Conservation (phyloP, 2,888 invertebrate genomes). For the Drosophila merina region DNA sequence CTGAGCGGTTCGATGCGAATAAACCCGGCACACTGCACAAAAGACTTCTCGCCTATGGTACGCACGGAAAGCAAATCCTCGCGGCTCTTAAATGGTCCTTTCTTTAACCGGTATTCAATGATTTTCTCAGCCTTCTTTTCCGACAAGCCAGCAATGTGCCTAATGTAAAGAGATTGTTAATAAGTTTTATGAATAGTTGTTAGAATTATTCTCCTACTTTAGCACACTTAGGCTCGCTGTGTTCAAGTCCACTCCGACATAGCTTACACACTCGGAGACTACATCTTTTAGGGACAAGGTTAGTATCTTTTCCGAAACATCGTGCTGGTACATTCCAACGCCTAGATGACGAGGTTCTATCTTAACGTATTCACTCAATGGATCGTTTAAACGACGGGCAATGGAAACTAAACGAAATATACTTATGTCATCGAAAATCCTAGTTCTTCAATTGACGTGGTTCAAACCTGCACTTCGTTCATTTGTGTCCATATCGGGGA, state of each 20-base stretch:
- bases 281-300: constrained; percentile 90
- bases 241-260: constrained; percentile 96
- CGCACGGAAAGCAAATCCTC: constrained; percentile 90
- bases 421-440: neutral
- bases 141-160: constrained; percentile 93
- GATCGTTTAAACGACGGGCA: constrained; percentile 94
- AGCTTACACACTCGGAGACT: constrained; percentile 95
- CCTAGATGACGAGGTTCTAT: constrained; percentile 96
- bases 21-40: constrained; percentile 92
- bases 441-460: neutral
- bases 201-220: constrained; percentile 85
- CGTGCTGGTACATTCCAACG: constrained; percentile 98
- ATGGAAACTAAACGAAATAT: constrained; percentile 87
- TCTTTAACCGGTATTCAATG: constrained; percentile 89
- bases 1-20: constrained; percentile 84
- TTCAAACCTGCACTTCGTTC: constrained; percentile 89
- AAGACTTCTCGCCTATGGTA: constrained; percentile 93
- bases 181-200: neutral
- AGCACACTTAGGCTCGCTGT: constrained; percentile 92
- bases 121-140: constrained; percentile 91
- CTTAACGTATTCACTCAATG: constrained; percentile 95
- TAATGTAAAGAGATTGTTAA: constrained; percentile 36
- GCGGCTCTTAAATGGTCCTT: constrained; percentile 89
- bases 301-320: constrained; percentile 91
- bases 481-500: constrained; percentile 92